A percentile compares a stretch with the other conserved stretches of the same genome.
Evolutionary conservation across 2,888 invertebrate species (phyloP).

Genomic region (Pristionchus entomophagus): DNA sequence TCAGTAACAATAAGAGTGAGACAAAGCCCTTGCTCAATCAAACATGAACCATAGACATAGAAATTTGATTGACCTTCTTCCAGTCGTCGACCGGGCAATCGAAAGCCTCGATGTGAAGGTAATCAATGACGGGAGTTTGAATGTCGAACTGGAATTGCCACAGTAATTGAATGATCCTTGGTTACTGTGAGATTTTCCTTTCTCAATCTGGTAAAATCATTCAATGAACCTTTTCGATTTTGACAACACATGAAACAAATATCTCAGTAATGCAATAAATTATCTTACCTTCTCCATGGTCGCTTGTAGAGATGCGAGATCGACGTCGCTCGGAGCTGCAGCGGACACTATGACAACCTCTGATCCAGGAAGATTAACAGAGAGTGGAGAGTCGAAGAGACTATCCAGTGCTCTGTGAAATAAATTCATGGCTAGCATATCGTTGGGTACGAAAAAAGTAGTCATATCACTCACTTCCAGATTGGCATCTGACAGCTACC

Average conservation of each 20-base stretch:
- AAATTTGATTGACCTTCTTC: neutral
- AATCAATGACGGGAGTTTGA: constrained; percentile 25
- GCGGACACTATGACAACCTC: neutral
- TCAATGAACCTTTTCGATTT: too few relatives aligned
- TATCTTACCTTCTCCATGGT: neutral
- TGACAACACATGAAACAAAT: too few relatives aligned
- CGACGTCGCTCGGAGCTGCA: neutral
- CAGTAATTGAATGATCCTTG: neutral
- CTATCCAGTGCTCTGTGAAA: neutral
- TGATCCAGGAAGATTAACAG: neutral
- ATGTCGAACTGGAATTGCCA: constrained; percentile 1
- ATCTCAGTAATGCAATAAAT: neutral
- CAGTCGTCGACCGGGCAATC: neutral
- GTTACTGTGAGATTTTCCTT: too few relatives aligned
- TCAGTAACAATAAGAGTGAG: too few relatives aligned
- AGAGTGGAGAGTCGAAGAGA: neutral
- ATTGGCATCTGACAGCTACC: constrained; percentile 28
- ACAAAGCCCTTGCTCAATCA: too few relatives aligned
- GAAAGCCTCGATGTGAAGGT: constrained; percentile 6
- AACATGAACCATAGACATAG: too few relatives aligned
- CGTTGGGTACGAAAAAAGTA: too few relatives aligned
- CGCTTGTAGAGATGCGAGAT: neutral
- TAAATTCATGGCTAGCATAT: too few relatives aligned
- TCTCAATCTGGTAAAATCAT: too few relatives aligned
- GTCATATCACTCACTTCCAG: constrained; percentile 33